Conservation (phyloP, 2,888 invertebrate species). For the Hemaris fuciformis region DNA sequence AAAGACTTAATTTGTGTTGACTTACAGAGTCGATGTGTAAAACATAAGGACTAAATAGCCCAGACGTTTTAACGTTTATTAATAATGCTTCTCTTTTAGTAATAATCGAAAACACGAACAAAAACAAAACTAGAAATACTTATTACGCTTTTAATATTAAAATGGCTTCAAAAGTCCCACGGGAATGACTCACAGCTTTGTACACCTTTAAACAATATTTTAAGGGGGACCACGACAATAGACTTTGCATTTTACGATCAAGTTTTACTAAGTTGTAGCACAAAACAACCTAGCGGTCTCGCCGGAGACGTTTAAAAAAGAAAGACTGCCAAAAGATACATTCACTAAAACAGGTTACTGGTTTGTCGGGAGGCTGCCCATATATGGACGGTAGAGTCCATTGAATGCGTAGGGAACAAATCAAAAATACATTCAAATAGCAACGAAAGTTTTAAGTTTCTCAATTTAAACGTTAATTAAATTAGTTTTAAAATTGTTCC, state of each 20-base stretch:
- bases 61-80: no score
- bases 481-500: not conserved
- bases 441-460: not conserved
- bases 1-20: no score
- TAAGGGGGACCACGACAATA: not conserved
- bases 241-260: not conserved
- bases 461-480: not conserved
- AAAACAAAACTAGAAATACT: not conserved
- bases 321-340: slow-evolving; percentile 3
- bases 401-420: not conserved
- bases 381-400: not conserved
- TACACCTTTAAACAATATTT: not conserved
- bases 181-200: not conserved
- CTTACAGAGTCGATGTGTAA: no score
- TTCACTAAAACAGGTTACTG: not conserved
- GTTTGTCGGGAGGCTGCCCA: not conserved
- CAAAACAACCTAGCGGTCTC: not conserved
- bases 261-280: not conserved
- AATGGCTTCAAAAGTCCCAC: not conserved
- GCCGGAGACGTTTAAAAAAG: not conserved
- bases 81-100: no score
- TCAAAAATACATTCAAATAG: not conserved
- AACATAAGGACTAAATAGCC: no score
- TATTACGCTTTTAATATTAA: not conserved
- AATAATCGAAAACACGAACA: not conserved